These are phyloP conservation scores for Lethocerus indicus DNA, from an alignment of 1,140 invertebrate species.

Conservation along the genomic window DNA sequence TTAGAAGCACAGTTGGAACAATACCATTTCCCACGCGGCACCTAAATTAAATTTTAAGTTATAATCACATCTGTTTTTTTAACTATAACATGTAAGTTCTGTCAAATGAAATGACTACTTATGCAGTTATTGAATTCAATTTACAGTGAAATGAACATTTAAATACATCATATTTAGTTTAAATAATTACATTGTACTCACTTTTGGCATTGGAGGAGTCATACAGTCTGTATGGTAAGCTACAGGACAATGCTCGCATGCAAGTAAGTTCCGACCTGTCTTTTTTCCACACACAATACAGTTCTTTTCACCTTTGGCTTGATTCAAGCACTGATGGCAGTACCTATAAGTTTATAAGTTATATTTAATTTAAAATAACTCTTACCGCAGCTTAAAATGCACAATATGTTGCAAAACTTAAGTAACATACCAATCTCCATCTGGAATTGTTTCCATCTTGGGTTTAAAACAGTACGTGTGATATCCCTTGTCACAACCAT, in stretches of 20 bases:
- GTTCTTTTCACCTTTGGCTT: slow-evolving; percentile 74
- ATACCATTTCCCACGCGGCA: slow-evolving; percentile 73
- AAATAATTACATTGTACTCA: slow-evolving; percentile 22
- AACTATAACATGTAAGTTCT: too few species aligned
- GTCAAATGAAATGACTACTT: too few species aligned
- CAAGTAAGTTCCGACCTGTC: slow-evolving; percentile 53
- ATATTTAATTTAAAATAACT: background rate
- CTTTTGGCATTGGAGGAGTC: slow-evolving; percentile 69
- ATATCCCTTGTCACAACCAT: slow-evolving; percentile 94
- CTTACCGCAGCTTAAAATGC: background rate
- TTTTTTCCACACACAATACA: slow-evolving; percentile 79
- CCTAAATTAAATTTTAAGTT: too few species aligned
- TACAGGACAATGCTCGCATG: slow-evolving; percentile 76
- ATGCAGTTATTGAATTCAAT: too few species aligned
- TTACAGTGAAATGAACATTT: too few species aligned
- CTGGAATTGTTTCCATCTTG: slow-evolving; percentile 87
- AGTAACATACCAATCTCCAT: slow-evolving; percentile 82
- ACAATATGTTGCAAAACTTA: background rate
- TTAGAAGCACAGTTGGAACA: slow-evolving; percentile 64
- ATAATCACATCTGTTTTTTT: too few species aligned
- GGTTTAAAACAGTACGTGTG: slow-evolving; percentile 98
- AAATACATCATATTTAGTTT: too few species aligned
- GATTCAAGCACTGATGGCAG: slow-evolving; percentile 93
- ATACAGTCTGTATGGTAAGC: slow-evolving; percentile 87
- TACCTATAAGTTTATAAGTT: slow-evolving; percentile 37